Conservation (phyloP, 2,888 invertebrate species). For the Aporophyla lueneburgensis region DNA sequence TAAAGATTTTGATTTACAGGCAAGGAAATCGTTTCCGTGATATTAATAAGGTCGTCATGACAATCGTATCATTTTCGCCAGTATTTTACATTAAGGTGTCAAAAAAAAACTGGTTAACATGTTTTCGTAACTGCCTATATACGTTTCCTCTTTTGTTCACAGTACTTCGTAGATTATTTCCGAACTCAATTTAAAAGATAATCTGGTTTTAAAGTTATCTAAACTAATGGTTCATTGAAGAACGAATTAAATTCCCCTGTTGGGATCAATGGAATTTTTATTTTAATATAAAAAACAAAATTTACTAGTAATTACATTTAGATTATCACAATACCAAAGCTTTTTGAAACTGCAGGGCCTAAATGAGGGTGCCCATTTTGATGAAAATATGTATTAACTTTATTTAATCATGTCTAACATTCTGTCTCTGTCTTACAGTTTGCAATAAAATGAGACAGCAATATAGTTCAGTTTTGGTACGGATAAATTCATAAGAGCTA, state of each 20-base stretch:
- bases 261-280: conserved; percentile 40
- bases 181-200: neutral
- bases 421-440: conserved; percentile 11
- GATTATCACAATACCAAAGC: conserved; percentile 76
- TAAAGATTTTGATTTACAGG: conserved; percentile 10
- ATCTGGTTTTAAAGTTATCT: conserved; percentile 32
- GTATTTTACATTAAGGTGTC: too few relatives aligned
- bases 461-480: conserved; percentile 10
- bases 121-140: conserved; percentile 2
- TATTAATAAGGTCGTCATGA: too few relatives aligned
- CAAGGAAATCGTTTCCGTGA: neutral
- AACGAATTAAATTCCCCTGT: conserved; percentile 38
- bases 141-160: conserved; percentile 5
- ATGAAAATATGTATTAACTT: neutral
- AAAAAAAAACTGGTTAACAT: too few relatives aligned
- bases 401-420: neutral
- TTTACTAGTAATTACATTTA: conserved; percentile 53
- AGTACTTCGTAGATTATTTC: neutral
- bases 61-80: too few relatives aligned
- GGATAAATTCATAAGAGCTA: conserved; percentile 16
- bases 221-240: conserved; percentile 54
- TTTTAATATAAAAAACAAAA: conserved; percentile 26
- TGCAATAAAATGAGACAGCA: conserved; percentile 17
- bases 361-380: conserved; percentile 25
- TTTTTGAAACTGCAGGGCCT: conserved; percentile 60